Evolutionary conservation across 2,113 vertebrate genomes (phyloP), one percentile per base, ranked within the genome.

Genomic region (Zosterops borbonicus): DNA sequence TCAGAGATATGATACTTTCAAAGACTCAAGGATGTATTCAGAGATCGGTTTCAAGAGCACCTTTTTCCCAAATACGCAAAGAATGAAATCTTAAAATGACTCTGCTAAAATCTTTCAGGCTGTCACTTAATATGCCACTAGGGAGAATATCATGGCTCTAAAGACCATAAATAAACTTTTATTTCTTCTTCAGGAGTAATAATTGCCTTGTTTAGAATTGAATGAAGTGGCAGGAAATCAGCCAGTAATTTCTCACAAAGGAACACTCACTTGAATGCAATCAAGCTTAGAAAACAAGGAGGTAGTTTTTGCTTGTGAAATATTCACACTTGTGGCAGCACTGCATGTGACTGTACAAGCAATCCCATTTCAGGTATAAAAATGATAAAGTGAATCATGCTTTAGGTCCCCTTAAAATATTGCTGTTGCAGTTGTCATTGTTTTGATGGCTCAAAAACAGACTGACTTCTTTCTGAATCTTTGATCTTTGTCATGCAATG

Each of bases 211-310:
- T 94, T 95, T 78, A 74, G 64, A 88, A 87, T 68, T 69, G 73
- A 85, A 82, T 19, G 11, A 92, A 90, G 35, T 28, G 53, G 27
- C 56, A 92, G 76, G 91, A 96, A 95, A 94, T 92, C 88, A 95
- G n/a, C 24, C 2, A 7, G 28, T 82, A 89, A 90, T 81, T 39
- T 86, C 70, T 75, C 59, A 74, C 59, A 41, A 80, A 90, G 81
- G 53, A 90, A 27, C 67, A 41, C 29, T 92, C 65, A 65, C 73
- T 95, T 93, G 65, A 83, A 81, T 79, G 60, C 59, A 39, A 89
- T 82, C 75, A 82, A 33, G 20, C 21, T 81, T 7, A 71, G 79
- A 81, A 93, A 78, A 64, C 24, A 70, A 63, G 60, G 60, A 56
- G 7, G 39, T 80, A 83, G 39, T 11, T 71, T 90, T 71, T 62